Conservation (phyloP, 2,113 vertebrate genomes). For the Serinus canaria region DNA sequence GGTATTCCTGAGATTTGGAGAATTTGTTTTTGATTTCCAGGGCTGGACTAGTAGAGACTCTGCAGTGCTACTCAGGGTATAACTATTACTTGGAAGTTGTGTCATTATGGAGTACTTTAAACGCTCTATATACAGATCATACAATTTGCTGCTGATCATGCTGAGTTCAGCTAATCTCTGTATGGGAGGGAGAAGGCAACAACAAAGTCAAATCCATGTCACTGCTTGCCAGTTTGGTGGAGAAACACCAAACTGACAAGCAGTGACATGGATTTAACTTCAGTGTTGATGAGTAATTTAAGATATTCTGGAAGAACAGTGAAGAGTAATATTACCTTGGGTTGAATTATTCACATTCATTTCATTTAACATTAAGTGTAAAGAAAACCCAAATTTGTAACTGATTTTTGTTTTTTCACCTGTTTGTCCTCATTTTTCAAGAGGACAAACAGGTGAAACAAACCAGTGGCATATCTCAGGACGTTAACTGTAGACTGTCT, state of each 20-base stretch:
- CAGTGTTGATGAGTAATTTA: neutral
- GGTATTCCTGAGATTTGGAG: neutral
- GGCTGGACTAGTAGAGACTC: neutral
- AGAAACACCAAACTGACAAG: neutral
- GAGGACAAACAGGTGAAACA: neutral
- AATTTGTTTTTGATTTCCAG: neutral
- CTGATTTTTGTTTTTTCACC: no score
- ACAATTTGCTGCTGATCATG: neutral
- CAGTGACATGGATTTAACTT: neutral
- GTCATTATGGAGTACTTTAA: neutral
- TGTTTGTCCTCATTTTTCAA: neutral
- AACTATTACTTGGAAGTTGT: neutral
- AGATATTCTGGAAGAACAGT: neutral
- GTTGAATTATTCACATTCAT: accelerated
- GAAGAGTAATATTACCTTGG: neutral
- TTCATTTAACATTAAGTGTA: neutral
- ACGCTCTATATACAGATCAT: neutral
- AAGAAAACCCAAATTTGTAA: neutral
- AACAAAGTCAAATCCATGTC: no score
- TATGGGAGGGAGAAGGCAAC: neutral
- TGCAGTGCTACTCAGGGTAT: neutral
- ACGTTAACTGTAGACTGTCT: neutral
- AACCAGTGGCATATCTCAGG: neutral
- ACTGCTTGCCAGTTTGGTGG: neutral
- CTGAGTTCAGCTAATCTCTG: neutral